Evolutionary conservation across 2,113 vertebrate species (phyloP).

Genomic region (Butorides virescens): DNA sequence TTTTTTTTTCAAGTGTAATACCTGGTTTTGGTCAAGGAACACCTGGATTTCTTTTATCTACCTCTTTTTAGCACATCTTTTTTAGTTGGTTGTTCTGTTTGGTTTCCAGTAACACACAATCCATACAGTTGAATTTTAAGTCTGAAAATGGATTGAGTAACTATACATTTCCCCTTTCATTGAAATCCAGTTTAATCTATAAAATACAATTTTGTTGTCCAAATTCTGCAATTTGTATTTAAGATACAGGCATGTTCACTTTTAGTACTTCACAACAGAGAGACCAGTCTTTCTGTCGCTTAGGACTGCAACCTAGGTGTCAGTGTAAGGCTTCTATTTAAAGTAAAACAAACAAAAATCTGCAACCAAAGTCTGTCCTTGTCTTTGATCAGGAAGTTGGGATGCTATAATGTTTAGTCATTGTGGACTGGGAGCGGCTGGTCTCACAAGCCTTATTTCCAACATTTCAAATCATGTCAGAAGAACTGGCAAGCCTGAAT

Average conservation of each 20-base stretch:
- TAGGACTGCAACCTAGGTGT: neutral
- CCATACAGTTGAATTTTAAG: neutral
- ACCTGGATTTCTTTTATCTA: neutral
- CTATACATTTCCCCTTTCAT: neutral
- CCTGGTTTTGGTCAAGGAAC: neutral
- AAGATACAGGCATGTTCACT: neutral
- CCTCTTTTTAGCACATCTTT: accelerated
- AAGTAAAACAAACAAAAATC: neutral
- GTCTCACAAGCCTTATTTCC: neutral
- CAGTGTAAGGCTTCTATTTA: neutral
- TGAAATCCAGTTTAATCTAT: neutral
- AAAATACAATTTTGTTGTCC: neutral
- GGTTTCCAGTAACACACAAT: neutral
- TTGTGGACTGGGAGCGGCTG: neutral
- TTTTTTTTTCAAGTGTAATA: neutral
- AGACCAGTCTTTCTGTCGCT: neutral
- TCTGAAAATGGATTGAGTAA: neutral
- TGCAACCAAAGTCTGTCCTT: neutral
- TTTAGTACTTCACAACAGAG: neutral
- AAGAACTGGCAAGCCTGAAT: neutral
- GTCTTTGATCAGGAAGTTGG: neutral
- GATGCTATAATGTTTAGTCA: neutral
- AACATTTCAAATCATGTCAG: neutral
- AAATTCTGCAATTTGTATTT: neutral
- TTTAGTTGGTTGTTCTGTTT: neutral